A percentile compares a stretch with the other conserved stretches of the same genome.
These are phyloP conservation scores for Temnothorax ravouxi DNA, from an alignment of 2,888 invertebrate species.

Conservation along the genomic window DNA sequence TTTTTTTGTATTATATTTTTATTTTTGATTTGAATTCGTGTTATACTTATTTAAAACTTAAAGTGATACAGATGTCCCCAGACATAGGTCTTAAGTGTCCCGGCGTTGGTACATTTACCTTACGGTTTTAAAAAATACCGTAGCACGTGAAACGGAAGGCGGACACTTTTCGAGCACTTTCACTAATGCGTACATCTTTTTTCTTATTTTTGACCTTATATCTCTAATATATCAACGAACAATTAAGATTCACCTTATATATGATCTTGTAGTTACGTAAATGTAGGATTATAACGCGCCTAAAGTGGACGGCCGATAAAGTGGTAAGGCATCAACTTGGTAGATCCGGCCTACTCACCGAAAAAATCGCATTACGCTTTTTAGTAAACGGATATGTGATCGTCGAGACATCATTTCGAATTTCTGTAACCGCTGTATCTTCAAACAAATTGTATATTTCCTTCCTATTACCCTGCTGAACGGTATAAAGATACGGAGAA, in stretches of 20 bases:
- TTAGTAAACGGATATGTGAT: constrained; percentile 22
- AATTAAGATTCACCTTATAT: constrained; percentile 41
- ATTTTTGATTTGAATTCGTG: too few species aligned
- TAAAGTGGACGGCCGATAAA: constrained; percentile 51
- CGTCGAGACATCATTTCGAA: constrained; percentile 26
- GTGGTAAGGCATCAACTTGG: neutral
- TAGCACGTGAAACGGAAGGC: neutral
- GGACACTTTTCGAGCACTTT: neutral
- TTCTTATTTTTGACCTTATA: neutral
- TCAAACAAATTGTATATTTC: constrained; percentile 15
- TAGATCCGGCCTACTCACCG: constrained; percentile 14
- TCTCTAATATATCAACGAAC: neutral
- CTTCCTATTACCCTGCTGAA: neutral
- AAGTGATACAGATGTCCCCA: too few species aligned
- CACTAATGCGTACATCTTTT: neutral
- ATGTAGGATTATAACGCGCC: constrained; percentile 62
- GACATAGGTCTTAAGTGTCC: too few species aligned
- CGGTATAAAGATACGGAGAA: neutral
- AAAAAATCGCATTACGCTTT: constrained; percentile 33
- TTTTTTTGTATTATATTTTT: too few species aligned
- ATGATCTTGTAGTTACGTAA: constrained; percentile 71
- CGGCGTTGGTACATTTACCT: neutral
- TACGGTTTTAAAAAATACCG: neutral
- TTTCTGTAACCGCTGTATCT: constrained; percentile 10
- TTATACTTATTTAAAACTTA: too few species aligned